These are phyloP conservation scores for Drymodes brunneopygia DNA, from an alignment of 2,113 vertebrate genomes.

Conservation along the genomic window DNA sequence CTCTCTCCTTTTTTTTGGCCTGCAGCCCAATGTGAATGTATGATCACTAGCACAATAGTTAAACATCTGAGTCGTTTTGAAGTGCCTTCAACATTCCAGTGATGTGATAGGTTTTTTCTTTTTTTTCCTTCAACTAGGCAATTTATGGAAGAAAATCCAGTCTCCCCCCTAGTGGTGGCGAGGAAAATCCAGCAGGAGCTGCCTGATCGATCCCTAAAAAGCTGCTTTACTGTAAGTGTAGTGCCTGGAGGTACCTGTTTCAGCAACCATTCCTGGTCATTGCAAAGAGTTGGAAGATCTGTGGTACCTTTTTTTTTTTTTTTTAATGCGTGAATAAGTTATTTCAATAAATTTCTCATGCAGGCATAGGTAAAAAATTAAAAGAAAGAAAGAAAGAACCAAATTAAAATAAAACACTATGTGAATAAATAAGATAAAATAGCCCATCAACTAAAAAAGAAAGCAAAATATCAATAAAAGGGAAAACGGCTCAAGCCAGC, in stretches of 20 bases:
- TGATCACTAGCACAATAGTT: slow-evolving; percentile 80
- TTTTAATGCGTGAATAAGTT: accelerated
- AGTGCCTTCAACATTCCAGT: slow-evolving; percentile 68
- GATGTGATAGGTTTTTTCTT: slow-evolving; percentile 58
- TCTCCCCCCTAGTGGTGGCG: slow-evolving; percentile 70
- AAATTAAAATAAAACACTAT: background rate
- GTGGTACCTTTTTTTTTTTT: background rate
- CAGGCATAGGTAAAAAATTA: background rate
- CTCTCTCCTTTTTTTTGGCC: slow-evolving; percentile 65
- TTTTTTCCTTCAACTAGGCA: slow-evolving; percentile 20
- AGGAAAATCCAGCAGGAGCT: slow-evolving; percentile 52
- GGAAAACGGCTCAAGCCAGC: background rate
- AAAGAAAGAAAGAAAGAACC: no score
- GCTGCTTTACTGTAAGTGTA: background rate
- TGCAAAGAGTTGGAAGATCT: background rate
- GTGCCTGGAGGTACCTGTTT: background rate
- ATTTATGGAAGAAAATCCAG: slow-evolving; percentile 41
- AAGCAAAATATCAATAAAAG: background rate
- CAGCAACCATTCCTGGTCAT: background rate
- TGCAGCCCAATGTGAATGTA: slow-evolving; percentile 77
- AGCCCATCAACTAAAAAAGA: background rate
- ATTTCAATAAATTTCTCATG: background rate
- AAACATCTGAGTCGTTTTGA: slow-evolving; percentile 82
- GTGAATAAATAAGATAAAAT: background rate
- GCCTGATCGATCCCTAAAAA: background rate